Percentiles rank a stretch among this genome's conserved stretches.
Evolutionary conservation across 1,140 invertebrate genomes (phyloP).

Genomic region (Drosophila orosa): DNA sequence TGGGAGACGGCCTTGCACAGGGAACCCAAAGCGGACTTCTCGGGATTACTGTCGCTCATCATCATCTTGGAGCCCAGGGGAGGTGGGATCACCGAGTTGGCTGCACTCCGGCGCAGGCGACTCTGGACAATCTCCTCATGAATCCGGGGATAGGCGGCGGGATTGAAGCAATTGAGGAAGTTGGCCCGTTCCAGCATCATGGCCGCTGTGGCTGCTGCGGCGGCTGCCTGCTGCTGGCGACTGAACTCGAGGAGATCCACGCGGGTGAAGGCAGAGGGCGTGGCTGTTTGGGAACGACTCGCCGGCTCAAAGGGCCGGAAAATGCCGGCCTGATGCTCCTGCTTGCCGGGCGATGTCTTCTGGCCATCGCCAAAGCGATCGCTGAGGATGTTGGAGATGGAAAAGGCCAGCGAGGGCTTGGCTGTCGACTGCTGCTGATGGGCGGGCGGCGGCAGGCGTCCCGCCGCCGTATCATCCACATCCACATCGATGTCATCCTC

Average conservation of each 20-base stretch:
- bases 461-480: constrained; percentile 65
- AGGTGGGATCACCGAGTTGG: constrained; percentile 50
- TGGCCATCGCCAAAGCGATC: constrained; percentile 78
- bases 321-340: constrained; percentile 53
- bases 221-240: constrained; percentile 76
- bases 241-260: constrained; percentile 81
- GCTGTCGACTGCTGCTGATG: constrained; percentile 71
- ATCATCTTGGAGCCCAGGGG: constrained; percentile 38
- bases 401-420: constrained; percentile 79
- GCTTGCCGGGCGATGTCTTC: constrained; percentile 36
- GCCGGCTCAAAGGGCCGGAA: constrained; percentile 80
- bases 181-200: constrained; percentile 83
- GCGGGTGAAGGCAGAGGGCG: constrained; percentile 79
- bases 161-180: constrained; percentile 82
- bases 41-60: constrained; percentile 40
- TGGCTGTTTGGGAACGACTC: constrained; percentile 52
- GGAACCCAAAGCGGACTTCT: constrained; percentile 85
- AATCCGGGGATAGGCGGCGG: constrained; percentile 82
- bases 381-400: constrained; percentile 83
- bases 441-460: constrained; percentile 69
- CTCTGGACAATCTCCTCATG: constrained; percentile 83
- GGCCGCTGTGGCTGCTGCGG: constrained; percentile 76
- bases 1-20: constrained; percentile 87
- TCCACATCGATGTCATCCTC: constrained; percentile 78
- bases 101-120: constrained; percentile 62